A percentile compares a stretch with the other conserved stretches of the same genome.
These are phyloP conservation scores for Guaruba guarouba DNA, from an alignment of 2,113 vertebrate genomes.

Conservation along the genomic window DNA sequence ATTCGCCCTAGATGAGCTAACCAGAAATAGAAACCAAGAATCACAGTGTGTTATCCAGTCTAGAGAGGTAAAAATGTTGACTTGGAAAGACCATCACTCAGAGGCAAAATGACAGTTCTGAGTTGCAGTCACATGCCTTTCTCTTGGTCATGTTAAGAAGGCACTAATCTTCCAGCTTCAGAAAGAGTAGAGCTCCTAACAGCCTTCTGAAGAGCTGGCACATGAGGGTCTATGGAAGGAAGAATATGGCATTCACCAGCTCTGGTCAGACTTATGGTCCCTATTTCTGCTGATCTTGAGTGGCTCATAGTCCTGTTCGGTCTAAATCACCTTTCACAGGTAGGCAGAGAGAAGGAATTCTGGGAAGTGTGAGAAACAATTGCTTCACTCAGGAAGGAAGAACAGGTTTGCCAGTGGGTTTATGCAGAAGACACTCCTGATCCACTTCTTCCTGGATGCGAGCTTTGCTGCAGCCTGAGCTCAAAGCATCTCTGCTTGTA, in stretches of 20 bases:
- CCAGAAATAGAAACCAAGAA: slow-evolving; percentile 25
- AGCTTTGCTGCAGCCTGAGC: background rate
- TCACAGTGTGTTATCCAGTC: background rate
- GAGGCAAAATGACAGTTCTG: background rate
- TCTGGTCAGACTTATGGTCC: background rate
- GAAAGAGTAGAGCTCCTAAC: background rate
- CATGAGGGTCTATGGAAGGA: background rate
- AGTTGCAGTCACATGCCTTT: background rate
- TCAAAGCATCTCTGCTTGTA: background rate
- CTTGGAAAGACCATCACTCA: background rate
- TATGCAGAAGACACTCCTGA: background rate
- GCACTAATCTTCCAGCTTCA: background rate
- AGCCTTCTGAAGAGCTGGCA: background rate
- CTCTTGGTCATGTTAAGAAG: background rate
- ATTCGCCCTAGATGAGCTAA: slow-evolving; percentile 2
- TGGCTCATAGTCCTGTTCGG: background rate
- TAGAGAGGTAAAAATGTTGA: background rate
- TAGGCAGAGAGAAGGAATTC: background rate
- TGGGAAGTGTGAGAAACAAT: background rate
- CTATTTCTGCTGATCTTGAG: background rate
- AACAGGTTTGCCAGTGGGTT: background rate
- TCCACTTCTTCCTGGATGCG: background rate
- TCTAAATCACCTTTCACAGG: background rate
- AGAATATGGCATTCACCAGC: background rate
- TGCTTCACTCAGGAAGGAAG: background rate